A percentile compares a stretch with the other conserved stretches of the same genome.
Evolutionary conservation across 2,797 vertebrate species (phyloP).

Genomic region (Xerus rutilus): DNA sequence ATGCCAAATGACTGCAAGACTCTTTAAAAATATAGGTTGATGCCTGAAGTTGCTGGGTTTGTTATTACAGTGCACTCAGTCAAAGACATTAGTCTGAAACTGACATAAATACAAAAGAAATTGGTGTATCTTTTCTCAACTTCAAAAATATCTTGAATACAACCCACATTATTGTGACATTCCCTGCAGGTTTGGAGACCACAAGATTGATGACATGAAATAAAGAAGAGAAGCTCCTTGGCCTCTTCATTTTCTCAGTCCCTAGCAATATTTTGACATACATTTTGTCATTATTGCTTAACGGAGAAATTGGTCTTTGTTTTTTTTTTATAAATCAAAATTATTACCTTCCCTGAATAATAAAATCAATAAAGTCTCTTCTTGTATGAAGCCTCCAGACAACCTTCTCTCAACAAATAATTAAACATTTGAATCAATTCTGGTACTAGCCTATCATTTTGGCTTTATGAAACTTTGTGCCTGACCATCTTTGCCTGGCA

Average conservation of each 20-base stretch:
- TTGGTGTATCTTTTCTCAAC: constrained; percentile 70
- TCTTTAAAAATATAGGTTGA: constrained; percentile 60
- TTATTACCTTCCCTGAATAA: constrained; percentile 86
- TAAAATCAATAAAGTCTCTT: constrained; percentile 87
- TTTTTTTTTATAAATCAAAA: constrained; percentile 82
- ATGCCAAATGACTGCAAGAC: constrained; percentile 41
- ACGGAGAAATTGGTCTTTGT: constrained; percentile 81
- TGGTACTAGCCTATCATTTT: constrained; percentile 80
- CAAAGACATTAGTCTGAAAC: constrained; percentile 79
- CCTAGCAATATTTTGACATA: constrained; percentile 82
- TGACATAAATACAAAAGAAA: constrained; percentile 81
- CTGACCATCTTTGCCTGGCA: constrained; percentile 61
- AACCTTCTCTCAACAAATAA: constrained; percentile 84
- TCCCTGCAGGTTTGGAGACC: constrained; percentile 81
- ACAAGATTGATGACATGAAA: constrained; percentile 83
- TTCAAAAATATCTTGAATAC: constrained; percentile 78
- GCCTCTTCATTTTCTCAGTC: constrained; percentile 77
- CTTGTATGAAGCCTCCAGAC: constrained; percentile 82
- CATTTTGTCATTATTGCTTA: constrained; percentile 88
- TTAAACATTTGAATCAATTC: constrained; percentile 87
- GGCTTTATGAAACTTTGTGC: constrained; percentile 82
- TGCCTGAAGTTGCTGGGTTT: constrained; percentile 72
- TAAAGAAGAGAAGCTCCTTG: constrained; percentile 67
- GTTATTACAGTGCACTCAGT: constrained; percentile 72
- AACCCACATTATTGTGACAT: constrained; percentile 77